Evolutionary conservation across 2,113 vertebrate genomes (phyloP).

Genomic region (Anhinga anhinga): DNA sequence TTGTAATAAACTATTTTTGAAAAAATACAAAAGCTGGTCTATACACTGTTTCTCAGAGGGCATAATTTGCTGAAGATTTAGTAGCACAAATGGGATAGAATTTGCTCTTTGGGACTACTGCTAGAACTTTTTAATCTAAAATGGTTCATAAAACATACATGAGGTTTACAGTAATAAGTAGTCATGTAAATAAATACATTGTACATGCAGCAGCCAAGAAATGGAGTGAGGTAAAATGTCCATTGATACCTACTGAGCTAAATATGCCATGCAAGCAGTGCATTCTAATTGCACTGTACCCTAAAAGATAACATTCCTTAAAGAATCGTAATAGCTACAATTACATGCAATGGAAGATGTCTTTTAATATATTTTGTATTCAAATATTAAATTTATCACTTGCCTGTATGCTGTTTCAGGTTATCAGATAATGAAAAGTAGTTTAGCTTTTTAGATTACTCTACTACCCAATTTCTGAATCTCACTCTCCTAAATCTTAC

Average conservation of each 20-base stretch:
- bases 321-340: neutral
- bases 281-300: neutral
- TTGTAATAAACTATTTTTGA: neutral
- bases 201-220: neutral
- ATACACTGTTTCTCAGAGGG: neutral
- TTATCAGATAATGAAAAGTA: neutral
- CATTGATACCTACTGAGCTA: neutral
- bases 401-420: neutral
- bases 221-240: neutral
- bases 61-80: neutral
- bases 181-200: neutral
- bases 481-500: neutral
- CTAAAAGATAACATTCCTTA: neutral
- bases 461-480: neutral
- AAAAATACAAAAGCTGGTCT: neutral
- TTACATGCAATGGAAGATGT: neutral
- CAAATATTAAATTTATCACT: neutral
- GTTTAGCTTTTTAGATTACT: neutral
- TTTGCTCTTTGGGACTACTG: neutral
- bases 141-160: neutral
- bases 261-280: neutral
- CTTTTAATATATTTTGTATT: neutral
- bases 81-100: neutral
- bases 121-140: neutral
- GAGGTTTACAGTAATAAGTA: neutral